Evolutionary conservation across 2,888 invertebrate genomes (phyloP), one percentile per base, ranked within the genome.

Genomic region (Malthinus seriepunctatus): DNA sequence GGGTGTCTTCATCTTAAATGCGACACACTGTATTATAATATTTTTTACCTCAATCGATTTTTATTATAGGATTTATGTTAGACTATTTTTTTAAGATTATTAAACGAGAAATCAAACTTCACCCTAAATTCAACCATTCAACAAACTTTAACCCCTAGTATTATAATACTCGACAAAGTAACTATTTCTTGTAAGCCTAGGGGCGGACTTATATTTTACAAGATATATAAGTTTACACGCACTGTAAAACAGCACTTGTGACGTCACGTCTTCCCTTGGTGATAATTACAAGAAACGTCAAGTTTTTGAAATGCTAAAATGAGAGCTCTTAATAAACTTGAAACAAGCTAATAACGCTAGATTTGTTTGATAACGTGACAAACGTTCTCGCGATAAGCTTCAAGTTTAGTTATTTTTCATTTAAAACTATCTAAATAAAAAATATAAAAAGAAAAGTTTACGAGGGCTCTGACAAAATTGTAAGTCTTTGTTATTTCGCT

Each of bases 281-380:
- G 38, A 46, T 42, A 59, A 54, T 59, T 59, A 38, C 48, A 55
- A 55, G 54, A 37, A 53, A 54, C 51, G 59, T 54, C 54, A 59
- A 55, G 51, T 59, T 54, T 56, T 59, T 54, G 51, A 59, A 46
- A 59, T 54, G 59, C 51, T 45, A 50, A 59, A 59, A 54, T 50
- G 52, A 53, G 50, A 59, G 46, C 59, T 59, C 53, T 46, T 49
- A 54, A 59, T 51, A 59, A 59, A 59, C 46, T 54, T 54, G 37
- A 44, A 50, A 50, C 23, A 34, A 54, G 39, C 23, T 42, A 42
- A 9, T 15, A 15, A 42, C 47, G 54, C n/a, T 33, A 42, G 46
- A 54, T 59, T 33, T 39, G 46, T 39, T n/a, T 23, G 59, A 59
- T 59, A 59, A 59, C 54, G 4, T 42, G 12, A 15, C 39, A 15